Evolutionary conservation across 2,888 invertebrate genomes (phyloP), one percentile per base, ranked within the genome.

Genomic region (Saturnia pavonia): DNA sequence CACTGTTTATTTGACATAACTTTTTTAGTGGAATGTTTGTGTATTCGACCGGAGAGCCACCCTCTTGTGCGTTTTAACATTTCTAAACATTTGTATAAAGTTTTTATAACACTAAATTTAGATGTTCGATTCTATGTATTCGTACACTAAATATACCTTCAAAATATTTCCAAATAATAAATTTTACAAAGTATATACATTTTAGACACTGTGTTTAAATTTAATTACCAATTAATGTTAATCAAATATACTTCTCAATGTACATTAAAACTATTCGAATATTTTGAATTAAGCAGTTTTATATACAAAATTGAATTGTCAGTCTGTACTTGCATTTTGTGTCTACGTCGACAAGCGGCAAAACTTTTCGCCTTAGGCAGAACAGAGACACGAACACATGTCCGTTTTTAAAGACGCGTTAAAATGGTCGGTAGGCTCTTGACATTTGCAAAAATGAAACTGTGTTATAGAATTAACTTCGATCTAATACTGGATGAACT

Each of bases 11-110:
- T 82, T 82, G 80, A 82, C 78, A 80, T 77, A 74, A 78, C 78
- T 78, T 82, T 81, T 81, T 83, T 82, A 80, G 76, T 80, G 76
- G 77, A 77, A 73, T 80, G 76, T 80, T 81, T 82, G 80, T 78
- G 74, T 78, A 72, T 76, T 74, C 75, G 75, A 75, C 73, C 34
- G 72, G 77, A 76, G 77, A 77, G 77, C 76, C 73, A 72, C 74
- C 74, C 75, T 80, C 77, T 81, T 75, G 60, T 63, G 27, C 19
- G 57, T 63, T 69, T 69, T 69, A 65, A 71, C 54, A 67, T 60
- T 45, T 51, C 45, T 51, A 65, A 70, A 72, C 68, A 72, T 68
- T 54, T 68, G 68, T 54, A 34, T 54, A 68, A 51, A 54, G 68
- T 68, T 57, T 40, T 65, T 65, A 65, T 40, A 65, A 65, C 40